Evolutionary conservation across 2,113 vertebrate genomes (phyloP), one percentile per base, ranked within the genome.

Genomic region (Benitochromis conjunctus): DNA sequence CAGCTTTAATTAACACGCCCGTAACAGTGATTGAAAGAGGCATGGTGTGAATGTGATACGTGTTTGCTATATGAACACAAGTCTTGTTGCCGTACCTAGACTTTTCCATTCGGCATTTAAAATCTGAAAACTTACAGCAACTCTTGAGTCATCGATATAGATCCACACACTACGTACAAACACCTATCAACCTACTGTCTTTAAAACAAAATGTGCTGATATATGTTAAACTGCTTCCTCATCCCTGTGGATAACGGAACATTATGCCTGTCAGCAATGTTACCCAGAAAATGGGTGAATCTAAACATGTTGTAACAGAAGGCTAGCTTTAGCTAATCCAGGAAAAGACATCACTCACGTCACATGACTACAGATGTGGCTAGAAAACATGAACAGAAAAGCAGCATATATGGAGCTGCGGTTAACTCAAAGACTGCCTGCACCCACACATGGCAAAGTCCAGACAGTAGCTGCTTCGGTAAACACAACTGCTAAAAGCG

Each of bases 311-410:
- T 82, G 46, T n/a, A 85, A 84, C 71, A 83, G 54, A 66, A 60
- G 79, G 83, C 66, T 86, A 81, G 34, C 69, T 79, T 85, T 54
- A 78, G 57, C 69, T 79, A 64, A 85, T 88, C 81, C 14, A 6
- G 78, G 83, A 87, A 85, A 90, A 84, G 36, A 21, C 71, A 54
- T 78, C 53, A 76, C 66, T 83, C 58, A 18, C 53, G 8, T 87
- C 80, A 87, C 58, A 83, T 77, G 80, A 82, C 81, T 83, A 51
- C 76, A 90, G 85, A 92, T 92, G 89, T 91, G 92, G 90, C 62
- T 58, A 7, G 26, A 43, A 83, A 69, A 84, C 79, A 81, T 29
- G 58, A 85, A 82, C 13, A 90, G 81, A 85, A 84, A 85, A 83
- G 55, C 48, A 88, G 77, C 71, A 83, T 92, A 74, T 82, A 91